A percentile compares a stretch with the other conserved stretches of the same genome.
phyloP scores from a whole-genome alignment of 2,113 vertebrate species.

The Strigops habroptila region DNA sequence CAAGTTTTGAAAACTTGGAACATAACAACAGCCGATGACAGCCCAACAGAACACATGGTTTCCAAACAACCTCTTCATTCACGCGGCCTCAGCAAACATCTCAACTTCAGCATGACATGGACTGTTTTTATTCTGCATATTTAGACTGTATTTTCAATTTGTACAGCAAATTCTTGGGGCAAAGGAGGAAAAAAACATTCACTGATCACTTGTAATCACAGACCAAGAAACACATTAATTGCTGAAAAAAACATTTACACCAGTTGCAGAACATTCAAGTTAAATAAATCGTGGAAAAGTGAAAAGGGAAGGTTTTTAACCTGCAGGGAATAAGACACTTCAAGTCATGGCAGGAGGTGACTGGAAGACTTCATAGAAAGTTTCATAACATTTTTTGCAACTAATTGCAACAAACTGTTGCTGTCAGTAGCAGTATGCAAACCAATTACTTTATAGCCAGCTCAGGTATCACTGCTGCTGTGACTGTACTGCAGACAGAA shows the following conservation, averaged over 20 bases:
- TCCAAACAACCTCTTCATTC: neutral
- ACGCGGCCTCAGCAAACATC: neutral
- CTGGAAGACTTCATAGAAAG: neutral
- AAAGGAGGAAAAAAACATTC: neutral
- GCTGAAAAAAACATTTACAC: neutral
- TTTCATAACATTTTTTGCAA: neutral
- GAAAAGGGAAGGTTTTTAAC: neutral
- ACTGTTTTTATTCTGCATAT: neutral
- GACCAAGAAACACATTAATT: neutral
- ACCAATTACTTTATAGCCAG: neutral
- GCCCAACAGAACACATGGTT: neutral
- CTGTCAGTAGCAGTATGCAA: neutral
- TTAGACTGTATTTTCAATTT: neutral
- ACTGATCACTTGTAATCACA: neutral
- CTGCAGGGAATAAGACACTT: neutral
- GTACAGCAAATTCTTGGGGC: neutral
- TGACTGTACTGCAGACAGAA: neutral
- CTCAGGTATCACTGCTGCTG: neutral
- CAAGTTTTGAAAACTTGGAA: neutral
- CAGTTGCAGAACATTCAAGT: accelerated
- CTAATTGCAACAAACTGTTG: neutral
- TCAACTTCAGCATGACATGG: neutral
- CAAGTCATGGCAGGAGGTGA: neutral
- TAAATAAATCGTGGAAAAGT: neutral
- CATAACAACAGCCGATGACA: neutral